These are phyloP conservation scores for Antechinus stuartii DNA, from an alignment of 2,113 vertebrate genomes.

Conservation along the genomic window DNA sequence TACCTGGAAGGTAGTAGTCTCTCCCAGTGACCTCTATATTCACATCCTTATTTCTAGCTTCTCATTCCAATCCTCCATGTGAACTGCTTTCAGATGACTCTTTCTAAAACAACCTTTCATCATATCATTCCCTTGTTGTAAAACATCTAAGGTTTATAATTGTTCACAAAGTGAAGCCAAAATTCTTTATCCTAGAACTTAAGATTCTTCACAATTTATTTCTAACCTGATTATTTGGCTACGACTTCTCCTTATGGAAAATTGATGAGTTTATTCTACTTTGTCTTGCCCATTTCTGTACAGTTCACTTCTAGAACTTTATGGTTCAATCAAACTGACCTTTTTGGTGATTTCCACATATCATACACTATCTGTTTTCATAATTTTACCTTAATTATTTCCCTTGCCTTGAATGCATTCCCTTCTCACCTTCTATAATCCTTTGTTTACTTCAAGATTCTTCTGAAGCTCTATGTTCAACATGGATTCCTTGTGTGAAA, in stretches of 20 bases:
- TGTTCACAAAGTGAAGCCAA: background rate
- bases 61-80: background rate
- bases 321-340: background rate
- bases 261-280: background rate
- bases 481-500: background rate
- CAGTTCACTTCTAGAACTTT: background rate
- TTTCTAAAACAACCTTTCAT: background rate
- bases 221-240: background rate
- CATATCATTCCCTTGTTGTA: background rate
- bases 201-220: constrained; percentile 32
- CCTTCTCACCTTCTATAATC: background rate
- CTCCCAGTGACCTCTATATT: background rate
- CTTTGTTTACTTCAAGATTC: background rate
- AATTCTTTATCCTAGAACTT: constrained; percentile 36
- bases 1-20: background rate
- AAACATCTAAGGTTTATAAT: background rate
- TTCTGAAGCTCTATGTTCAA: background rate
- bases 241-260: background rate
- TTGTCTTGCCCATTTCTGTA: background rate
- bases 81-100: background rate
- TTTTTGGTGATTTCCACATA: background rate
- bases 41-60: background rate
- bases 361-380: background rate
- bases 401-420: background rate
- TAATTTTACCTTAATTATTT: background rate